Evolutionary conservation across 2,888 invertebrate species (phyloP).

Genomic region (Scrobipalpa costella): DNA sequence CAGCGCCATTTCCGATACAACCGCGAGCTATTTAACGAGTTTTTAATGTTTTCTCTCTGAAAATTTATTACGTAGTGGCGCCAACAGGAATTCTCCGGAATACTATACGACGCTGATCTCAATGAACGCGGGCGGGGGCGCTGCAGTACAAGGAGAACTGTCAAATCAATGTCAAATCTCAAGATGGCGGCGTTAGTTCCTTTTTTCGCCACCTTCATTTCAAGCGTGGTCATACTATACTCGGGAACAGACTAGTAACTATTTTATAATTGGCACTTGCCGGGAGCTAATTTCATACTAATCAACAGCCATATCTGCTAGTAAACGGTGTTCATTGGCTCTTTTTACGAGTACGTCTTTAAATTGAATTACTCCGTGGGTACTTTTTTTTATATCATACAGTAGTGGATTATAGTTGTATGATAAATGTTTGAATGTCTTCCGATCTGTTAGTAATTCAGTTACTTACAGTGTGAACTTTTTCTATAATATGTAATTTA

Average conservation of each 20-base stretch:
- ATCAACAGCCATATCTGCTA: conserved; percentile 9
- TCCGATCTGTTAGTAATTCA: no score
- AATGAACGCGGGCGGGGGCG: no score
- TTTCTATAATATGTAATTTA: no score
- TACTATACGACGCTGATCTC: background rate
- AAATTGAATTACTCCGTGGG: background rate
- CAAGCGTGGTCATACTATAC: no score
- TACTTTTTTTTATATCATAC: background rate
- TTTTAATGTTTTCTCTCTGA: conserved; percentile 67
- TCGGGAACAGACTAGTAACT: conserved; percentile 7
- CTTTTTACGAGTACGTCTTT: background rate
- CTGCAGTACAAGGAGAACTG: no score
- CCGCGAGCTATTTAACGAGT: conserved; percentile 52
- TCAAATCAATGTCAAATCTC: no score
- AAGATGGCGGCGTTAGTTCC: no score
- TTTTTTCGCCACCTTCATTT: no score
- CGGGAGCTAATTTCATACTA: background rate
- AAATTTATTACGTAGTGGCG: conserved; percentile 66
- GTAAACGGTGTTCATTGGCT: background rate
- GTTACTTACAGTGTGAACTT: no score
- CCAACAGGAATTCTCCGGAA: conserved; percentile 41
- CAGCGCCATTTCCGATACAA: conserved; percentile 18
- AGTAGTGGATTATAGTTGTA: background rate
- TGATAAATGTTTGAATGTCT: no score
- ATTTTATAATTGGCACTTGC: conserved; percentile 16